Evolutionary conservation across 2,888 invertebrate genomes (phyloP), one percentile per base, ranked within the genome.

Genomic region (Allophyes oxyacanthae): DNA sequence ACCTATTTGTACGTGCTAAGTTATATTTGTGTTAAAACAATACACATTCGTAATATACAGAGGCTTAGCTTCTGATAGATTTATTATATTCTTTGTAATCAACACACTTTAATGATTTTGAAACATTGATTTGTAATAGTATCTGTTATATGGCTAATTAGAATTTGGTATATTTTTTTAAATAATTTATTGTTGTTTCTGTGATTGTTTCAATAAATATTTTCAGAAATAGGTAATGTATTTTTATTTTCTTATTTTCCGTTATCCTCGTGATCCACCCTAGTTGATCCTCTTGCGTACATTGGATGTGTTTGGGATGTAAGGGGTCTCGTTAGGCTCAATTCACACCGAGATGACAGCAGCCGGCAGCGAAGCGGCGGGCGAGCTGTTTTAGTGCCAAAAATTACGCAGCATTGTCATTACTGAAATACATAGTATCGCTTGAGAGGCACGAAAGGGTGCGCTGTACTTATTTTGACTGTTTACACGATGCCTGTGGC

Each of bases 121-220:
- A 68, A 65, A 55, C 61, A 59, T 59, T 66, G 59, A 78, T 75
- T 83, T 83, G 77, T 81, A 80, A 78, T 79, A 65, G 71, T 70
- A n/a, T n/a, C n/a, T 56, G 75, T 20, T 20, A 75, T 82, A 72
- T 77, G 77, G 82, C 72, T 79, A 76, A 80, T 82, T 79, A 82
- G 79, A 84, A 86, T 84, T 83, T 83, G 81, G 83, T 89, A 84
- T 86, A 86, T 88, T 83, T 86, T 86, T 84, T 81, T 83, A 83
- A 79, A 82, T 89, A 85, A 89, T 89, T 90, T 89, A 89, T 89
- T 85, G 76, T 84, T 88, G 78, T 89, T 86, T 88, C 90, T 91
- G 91, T 90, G 88, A 91, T 91, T 90, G 83, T 88, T 87, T 81
- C 68, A 88, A 85, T 87, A 85, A 85, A 87, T 78, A 84, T 82